Evolutionary conservation across 2,797 vertebrate genomes (phyloP).

Genomic region (Sebastes hubbsi): DNA sequence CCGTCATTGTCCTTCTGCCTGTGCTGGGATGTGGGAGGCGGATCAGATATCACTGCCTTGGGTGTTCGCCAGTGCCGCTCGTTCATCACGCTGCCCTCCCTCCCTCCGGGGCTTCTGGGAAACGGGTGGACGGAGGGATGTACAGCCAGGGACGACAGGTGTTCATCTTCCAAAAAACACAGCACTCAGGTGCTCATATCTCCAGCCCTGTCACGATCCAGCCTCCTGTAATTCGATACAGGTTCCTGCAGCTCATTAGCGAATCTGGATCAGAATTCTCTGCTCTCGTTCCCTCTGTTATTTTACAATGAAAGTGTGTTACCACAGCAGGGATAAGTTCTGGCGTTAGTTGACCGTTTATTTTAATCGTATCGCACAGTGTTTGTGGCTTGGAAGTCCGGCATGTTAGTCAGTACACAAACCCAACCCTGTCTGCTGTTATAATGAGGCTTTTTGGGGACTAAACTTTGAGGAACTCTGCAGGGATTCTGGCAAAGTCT

Average conservation of each 20-base stretch:
- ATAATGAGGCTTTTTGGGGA: slow-evolving; percentile 61
- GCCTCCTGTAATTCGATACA: slow-evolving; percentile 12
- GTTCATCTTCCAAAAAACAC: slow-evolving; percentile 42
- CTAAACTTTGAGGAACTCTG: slow-evolving; percentile 48
- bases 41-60: slow-evolving; percentile 67
- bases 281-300: slow-evolving; percentile 28
- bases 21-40: slow-evolving; percentile 53
- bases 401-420: slow-evolving; percentile 44
- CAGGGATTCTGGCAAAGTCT: slow-evolving; percentile 47
- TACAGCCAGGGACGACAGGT: slow-evolving; percentile 57
- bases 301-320: slow-evolving; percentile 42
- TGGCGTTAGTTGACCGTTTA: slow-evolving; percentile 59
- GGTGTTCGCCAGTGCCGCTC: slow-evolving; percentile 53
- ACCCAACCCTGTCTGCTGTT: slow-evolving; percentile 33
- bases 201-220: slow-evolving; percentile 22
- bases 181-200: slow-evolving; percentile 40
- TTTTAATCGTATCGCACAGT: slow-evolving; percentile 43
- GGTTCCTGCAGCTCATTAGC: slow-evolving; percentile 54
- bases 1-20: slow-evolving; percentile 50
- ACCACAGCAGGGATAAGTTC: slow-evolving; percentile 47
- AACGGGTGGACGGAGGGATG: slow-evolving; percentile 36
- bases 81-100: slow-evolving; percentile 37
- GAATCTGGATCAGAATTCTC: slow-evolving; percentile 42
- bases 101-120: slow-evolving; percentile 31
- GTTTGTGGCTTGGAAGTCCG: slow-evolving; percentile 47